Conservation (phyloP, 2,888 invertebrate species). For the Carabus problematicus region DNA sequence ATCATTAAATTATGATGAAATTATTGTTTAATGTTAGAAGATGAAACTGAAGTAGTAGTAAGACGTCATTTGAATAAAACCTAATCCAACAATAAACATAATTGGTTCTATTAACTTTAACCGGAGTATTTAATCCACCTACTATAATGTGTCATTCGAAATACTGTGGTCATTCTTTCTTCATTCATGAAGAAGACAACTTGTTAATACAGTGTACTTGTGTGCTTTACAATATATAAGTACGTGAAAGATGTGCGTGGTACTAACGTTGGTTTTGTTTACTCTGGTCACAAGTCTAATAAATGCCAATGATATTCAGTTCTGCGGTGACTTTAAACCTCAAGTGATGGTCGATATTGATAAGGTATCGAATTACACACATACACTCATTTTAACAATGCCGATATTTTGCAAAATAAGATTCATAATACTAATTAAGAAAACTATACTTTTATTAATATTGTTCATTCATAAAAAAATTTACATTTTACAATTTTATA, state of each 20-base stretch:
- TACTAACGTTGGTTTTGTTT: slow-evolving; percentile 7
- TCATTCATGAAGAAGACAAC: slow-evolving; percentile 18
- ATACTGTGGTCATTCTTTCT: slow-evolving; percentile 12
- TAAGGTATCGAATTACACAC: slow-evolving; percentile 44
- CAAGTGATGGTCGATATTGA: slow-evolving; percentile 48
- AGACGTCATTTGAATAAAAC: slow-evolving; percentile 34
- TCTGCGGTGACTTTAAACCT: slow-evolving; percentile 47
- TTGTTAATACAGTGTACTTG: slow-evolving; percentile 1
- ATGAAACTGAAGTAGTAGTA: too few relatives aligned
- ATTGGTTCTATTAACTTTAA: slow-evolving; percentile 41
- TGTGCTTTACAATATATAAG: neutral
- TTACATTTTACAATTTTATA: too few relatives aligned
- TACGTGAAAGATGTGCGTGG: slow-evolving; percentile 6
- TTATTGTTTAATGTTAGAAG: too few relatives aligned
- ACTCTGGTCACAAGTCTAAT: slow-evolving; percentile 13
- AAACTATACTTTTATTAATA: too few relatives aligned
- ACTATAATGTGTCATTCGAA: slow-evolving; percentile 23
- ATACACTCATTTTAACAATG: neutral
- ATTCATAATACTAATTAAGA: too few relatives aligned
- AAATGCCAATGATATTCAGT: slow-evolving; percentile 17
- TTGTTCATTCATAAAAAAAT: too few relatives aligned
- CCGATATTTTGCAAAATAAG: neutral
- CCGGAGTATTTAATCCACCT: slow-evolving; percentile 38
- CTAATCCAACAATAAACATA: slow-evolving; percentile 26
- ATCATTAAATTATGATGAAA: too few relatives aligned